Percentiles rank a stretch among this genome's conserved stretches.
Conservation (phyloP, 2,888 invertebrate species). For the Melipona bicolor region DNA sequence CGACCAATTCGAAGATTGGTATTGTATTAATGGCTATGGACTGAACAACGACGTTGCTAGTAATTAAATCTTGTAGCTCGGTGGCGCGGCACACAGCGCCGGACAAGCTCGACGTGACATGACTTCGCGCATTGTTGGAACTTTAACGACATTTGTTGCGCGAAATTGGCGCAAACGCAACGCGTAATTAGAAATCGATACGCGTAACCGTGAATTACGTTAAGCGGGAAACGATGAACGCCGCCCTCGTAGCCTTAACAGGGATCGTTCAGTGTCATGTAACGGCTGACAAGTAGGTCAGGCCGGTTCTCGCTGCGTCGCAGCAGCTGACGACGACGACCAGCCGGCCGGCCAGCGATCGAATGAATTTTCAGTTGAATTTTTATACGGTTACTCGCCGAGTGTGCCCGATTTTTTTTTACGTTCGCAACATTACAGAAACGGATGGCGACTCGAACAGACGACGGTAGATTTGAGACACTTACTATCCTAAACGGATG, state of each 20-base stretch:
- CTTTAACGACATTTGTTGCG: conserved; percentile 45
- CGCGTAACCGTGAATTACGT: conserved; percentile 49
- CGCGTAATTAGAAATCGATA: conserved; percentile 53
- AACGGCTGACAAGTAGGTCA: conserved; percentile 57
- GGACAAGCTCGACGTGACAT: background rate
- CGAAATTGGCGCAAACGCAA: conserved; percentile 27
- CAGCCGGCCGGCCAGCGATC: background rate
- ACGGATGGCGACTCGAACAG: background rate
- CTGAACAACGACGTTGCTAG: background rate
- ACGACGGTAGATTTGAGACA: background rate
- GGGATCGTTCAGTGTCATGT: conserved; percentile 47
- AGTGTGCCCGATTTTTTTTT: background rate
- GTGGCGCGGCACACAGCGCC: background rate
- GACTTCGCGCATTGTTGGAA: background rate
- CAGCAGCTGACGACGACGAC: conserved; percentile 26
- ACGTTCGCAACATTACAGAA: background rate
- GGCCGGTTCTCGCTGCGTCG: conserved; percentile 11
- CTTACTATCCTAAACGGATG: background rate
- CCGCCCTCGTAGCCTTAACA: conserved; percentile 37
- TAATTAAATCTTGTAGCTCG: conserved; percentile 38
- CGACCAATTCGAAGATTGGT: background rate
- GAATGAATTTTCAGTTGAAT: conserved; percentile 37
- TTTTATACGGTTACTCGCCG: background rate
- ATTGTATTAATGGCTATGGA: conserved; percentile 3
- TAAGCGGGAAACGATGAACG: conserved; percentile 57